Evolutionary conservation across 2,797 vertebrate genomes (phyloP).

Genomic region (Anas bernieri): DNA sequence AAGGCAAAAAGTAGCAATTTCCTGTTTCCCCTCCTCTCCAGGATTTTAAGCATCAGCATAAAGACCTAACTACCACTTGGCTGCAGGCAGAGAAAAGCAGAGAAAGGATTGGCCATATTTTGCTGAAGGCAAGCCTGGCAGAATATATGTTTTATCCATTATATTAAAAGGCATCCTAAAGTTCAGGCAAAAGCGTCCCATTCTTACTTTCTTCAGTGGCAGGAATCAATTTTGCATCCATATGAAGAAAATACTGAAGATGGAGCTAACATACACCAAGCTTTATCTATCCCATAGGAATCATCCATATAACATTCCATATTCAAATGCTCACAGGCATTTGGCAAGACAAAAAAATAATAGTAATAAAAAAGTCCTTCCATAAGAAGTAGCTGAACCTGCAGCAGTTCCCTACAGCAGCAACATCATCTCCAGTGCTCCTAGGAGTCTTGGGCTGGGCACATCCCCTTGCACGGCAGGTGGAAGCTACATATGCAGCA

Average conservation of each 20-base stretch:
- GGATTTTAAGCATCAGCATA: background rate
- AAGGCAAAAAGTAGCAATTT: background rate
- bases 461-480: background rate
- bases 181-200: background rate
- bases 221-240: background rate
- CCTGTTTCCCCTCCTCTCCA: background rate
- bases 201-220: background rate
- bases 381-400: no score
- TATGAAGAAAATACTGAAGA: background rate
- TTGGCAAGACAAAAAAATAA: background rate
- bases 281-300: background rate
- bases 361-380: background rate
- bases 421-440: background rate
- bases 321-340: background rate
- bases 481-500: background rate
- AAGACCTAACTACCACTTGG: background rate
- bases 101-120: conserved; percentile 57
- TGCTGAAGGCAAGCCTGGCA: conserved; percentile 56
- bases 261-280: background rate
- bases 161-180: background rate
- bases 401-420: background rate
- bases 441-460: background rate
- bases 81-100: conserved; percentile 35
- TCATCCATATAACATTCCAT: background rate
- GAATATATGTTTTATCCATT: conserved; percentile 42